phyloP scores from a whole-genome alignment of 2,113 vertebrate genomes.

The Asarcornis scutulata region DNA sequence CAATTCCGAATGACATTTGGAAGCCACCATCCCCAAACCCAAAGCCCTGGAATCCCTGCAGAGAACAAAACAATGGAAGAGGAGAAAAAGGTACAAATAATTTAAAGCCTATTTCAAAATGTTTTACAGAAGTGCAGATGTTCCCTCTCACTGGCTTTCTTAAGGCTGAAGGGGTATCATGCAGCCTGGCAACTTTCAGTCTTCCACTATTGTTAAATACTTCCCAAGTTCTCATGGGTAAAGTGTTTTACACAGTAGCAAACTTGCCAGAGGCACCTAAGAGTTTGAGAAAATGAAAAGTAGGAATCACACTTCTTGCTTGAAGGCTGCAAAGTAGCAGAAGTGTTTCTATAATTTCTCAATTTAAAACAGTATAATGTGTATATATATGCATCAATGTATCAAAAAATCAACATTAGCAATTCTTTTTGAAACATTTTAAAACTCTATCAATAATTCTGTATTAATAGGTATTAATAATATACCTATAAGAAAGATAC shows the following conservation, averaged over 20 bases:
- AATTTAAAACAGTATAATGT: neutral
- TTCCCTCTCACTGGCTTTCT: neutral
- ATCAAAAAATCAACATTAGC: neutral
- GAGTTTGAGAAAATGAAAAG: neutral
- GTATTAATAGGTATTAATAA: neutral
- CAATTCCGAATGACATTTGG: conserved; percentile 99
- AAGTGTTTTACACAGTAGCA: neutral
- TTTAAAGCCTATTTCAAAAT: neutral
- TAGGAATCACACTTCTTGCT: neutral
- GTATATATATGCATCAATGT: neutral
- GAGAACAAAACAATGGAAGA: neutral
- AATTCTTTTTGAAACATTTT: neutral
- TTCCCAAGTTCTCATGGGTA: neutral
- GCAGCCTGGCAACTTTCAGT: neutral
- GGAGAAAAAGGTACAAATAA: neutral
- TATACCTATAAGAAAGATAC: neutral
- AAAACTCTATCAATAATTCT: neutral
- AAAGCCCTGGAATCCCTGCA: conserved; percentile 96
- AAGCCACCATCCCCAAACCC: conserved; percentile 98
- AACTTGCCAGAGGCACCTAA: neutral
- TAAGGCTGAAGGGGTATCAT: accelerated
- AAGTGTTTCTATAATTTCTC: neutral
- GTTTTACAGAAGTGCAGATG: neutral
- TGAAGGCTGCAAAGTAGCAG: neutral
- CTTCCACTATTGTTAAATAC: neutral